Base-by-base conservation (phyloP, 2,888 invertebrate genomes). In the Cheiracanthium punctorium region DNA sequence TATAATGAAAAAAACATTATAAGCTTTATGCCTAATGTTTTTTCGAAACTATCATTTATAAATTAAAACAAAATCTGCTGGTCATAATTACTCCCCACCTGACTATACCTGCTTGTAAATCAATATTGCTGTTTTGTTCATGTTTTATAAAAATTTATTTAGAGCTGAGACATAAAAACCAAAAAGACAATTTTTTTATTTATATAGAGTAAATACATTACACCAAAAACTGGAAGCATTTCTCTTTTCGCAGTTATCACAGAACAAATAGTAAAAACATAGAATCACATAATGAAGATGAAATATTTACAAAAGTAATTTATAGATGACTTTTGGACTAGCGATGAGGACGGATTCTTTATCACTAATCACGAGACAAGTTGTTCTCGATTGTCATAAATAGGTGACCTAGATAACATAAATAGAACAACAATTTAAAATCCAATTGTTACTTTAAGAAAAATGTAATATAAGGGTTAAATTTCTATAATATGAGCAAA, bases 311-410 rank as follows among this genome's bases (percentile, higher is more conserved):
- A 84, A 65, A 81, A 75, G 72, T 43, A 67, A 37, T 65, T 73
- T 28, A 28, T 32, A 37, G 37, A 71, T 76, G 65, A 69, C 58
- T n/a, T n/a, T 71, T 67, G 37, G 82, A 84, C 82, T 84, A 84
- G 82, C 73, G 77, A 77, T 52, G 52, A 65, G 72, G 80, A 80
- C 41, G 71, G 80, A 70, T 71, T 69, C 32, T 33, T 8, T 48
- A 12, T 41, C 41, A 29, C 30, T 70, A 30, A 65, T 87, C 74
- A 87, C n/a, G 79, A 64, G 14, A 81, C 81, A 20, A 87, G 43
- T 32, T 77, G 77, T 41, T 87, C 81, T 65, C 80, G 64, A 52
- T 87, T 81, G 74, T 81, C 81, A 71, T 87, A 87, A 33, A 87
- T 87, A 20, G 87, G 87, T 28, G 87, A 87, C 77, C 87, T 87